Evolutionary conservation across 2,113 vertebrate species (phyloP), one percentile per base, ranked within the genome.

Genomic region (Gorsachius goisagi): DNA sequence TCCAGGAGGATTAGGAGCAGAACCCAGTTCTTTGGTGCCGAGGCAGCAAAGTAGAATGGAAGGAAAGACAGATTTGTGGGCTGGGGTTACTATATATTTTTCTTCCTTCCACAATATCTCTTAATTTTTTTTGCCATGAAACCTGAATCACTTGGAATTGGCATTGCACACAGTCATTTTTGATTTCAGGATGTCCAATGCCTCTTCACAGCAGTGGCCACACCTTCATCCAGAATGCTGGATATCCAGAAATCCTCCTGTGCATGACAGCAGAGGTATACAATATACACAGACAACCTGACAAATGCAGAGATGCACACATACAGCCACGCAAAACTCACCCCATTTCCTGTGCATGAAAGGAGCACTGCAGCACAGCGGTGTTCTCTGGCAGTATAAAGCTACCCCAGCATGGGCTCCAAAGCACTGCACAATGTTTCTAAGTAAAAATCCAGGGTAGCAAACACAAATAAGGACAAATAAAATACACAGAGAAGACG

Each of bases 341-440:
- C 2, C 12, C 30, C 3, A 1, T 35, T 22, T 35, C 47, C n/a
- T 22, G 21, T 9, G 27, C 12, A 5, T 3, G 12, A 66, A 39
- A 67, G 30, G n/a, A 86, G 33, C 4, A 11, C 27, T 2, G 39
- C 30, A 24, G 55, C 33, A 41, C 0, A 2, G 28, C 0, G 1
- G 17, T 24, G 11, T 21, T 62, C 60, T 44, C 62, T 30, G 45
- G 9, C 14, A 20, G 28, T 10, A 22, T 9, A 45, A 28, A 32
- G 39, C 47, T 44, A 11, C 47, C 18, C 18, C 39, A 28, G 47
- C n/a, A 16, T 2, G 6, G 20, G 24, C 39, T 32, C 39, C 60
- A 47, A 12, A 67, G 39, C 16, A 27, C 68, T 53, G 12, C 8
- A 47, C 11, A 49, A 44, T 9, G 15, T n/a, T 69, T 69, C 41